phyloP scores from a whole-genome alignment of 2,797 vertebrate genomes.

The Sebastes wilsoni region DNA sequence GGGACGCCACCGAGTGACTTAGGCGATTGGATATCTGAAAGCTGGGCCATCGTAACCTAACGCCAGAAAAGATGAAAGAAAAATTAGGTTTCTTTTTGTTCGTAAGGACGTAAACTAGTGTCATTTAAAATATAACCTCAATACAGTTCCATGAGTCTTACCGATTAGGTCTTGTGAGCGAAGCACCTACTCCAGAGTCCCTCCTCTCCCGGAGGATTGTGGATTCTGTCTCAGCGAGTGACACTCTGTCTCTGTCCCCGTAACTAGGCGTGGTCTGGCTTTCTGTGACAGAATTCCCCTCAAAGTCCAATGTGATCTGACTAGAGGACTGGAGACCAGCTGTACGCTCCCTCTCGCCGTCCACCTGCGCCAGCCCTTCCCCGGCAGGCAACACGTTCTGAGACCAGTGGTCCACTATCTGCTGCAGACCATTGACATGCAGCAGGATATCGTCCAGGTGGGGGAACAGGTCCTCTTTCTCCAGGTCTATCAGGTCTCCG shows the following conservation, averaged over 20 bases:
- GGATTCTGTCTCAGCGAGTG: constrained; percentile 89
- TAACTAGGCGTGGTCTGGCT: constrained; percentile 88
- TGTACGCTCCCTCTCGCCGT: constrained; percentile 58
- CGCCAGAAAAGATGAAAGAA: constrained; percentile 31
- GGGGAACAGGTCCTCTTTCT: constrained; percentile 93
- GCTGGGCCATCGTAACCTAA: constrained; percentile 94
- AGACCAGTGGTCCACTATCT: constrained; percentile 95
- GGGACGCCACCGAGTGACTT: constrained; percentile 87
- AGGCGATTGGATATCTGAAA: constrained; percentile 94
- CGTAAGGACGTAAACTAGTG: neutral
- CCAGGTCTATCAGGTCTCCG: constrained; percentile 94
- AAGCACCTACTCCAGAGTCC: constrained; percentile 96
- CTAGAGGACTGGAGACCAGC: constrained; percentile 81
- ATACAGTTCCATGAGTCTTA: constrained; percentile 57
- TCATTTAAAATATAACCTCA: neutral
- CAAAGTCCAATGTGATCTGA: constrained; percentile 91
- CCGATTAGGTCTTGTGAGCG: constrained; percentile 94
- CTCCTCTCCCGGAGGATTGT: constrained; percentile 90
- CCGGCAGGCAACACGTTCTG: constrained; percentile 86
- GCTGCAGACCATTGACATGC: constrained; percentile 92
- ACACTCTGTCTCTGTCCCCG: constrained; percentile 88
- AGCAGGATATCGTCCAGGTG: constrained; percentile 94
- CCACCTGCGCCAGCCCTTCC: constrained; percentile 66
- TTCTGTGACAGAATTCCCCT: constrained; percentile 90
- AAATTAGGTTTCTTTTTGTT: neutral